Evolutionary conservation across 2,888 invertebrate species (phyloP), one percentile per base, ranked within the genome.

Genomic region (Cloeon dipterum): DNA sequence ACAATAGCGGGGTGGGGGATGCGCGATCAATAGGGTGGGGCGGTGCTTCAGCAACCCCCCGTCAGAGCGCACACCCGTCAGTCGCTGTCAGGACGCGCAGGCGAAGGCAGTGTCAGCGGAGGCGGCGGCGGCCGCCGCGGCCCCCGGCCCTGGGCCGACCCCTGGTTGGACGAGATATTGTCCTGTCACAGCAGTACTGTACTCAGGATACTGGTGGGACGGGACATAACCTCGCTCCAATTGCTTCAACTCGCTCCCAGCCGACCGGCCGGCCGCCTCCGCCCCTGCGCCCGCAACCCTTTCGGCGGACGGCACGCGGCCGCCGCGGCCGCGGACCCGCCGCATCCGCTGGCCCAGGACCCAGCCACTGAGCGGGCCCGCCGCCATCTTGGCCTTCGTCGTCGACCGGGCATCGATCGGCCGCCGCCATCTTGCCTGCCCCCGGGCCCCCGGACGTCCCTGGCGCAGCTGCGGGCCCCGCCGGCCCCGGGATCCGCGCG

Each of bases 101-200:
- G 32, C 40, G 26, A 20, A 44, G 38, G 36, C 37, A 23, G 40
- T 38, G 40, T 18, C 26, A 11, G 33, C 17, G 32, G 26, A 34
- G 18, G 32, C 20, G 25, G 11, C 19, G 16, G 34, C n/a, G 4
- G 18, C 36, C 32, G 13, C 41, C 34, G 39, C 39, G 37, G 41
- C 39, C 39, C 39, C 40, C 39, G 36, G n/a, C n/a, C n/a, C n/a
- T n/a, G n/a, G n/a, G n/a, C n/a, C 13, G 3, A 13, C 58, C 64
- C 62, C 26, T 34, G 36, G 39, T 58, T 59, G 66, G 70, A 74
- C 68, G 70, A 76, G 69, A 85, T 85, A 85, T 86, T 86, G 85
- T 86, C 85, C 83, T 83, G 85, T 85, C 85, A 85, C 85, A 85
- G 85, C 85, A 85, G 85, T 85, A 85, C 74, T 71, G 58, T 61